phyloP scores from a whole-genome alignment of 1,140 invertebrate species.

The Tenebrio molitor region DNA sequence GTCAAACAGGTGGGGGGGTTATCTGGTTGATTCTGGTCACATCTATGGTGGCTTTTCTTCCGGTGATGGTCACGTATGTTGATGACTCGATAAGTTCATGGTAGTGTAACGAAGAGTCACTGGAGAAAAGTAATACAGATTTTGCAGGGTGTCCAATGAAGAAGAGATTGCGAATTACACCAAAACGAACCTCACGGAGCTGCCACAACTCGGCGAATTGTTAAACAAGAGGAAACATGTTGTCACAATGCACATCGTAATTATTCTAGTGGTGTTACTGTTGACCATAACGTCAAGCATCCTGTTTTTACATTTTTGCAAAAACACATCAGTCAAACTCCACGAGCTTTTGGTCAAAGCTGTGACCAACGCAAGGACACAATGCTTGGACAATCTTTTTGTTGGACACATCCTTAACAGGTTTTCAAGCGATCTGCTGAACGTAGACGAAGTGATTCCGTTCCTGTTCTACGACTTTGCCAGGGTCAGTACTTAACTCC shows the following conservation, averaged over 20 bases:
- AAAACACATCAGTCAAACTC: conserved; percentile 74
- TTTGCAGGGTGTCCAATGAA: background rate
- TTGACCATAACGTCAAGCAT: too few relatives aligned
- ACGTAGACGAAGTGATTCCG: conserved; percentile 78
- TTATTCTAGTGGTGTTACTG: too few relatives aligned
- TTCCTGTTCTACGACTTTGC: conserved; percentile 47
- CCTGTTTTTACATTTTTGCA: too few relatives aligned
- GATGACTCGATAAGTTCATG: background rate
- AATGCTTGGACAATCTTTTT: conserved; percentile 75
- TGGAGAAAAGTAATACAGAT: background rate
- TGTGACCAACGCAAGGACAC: conserved; percentile 73
- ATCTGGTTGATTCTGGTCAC: background rate
- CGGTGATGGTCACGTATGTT: background rate
- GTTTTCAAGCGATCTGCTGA: conserved; percentile 75
- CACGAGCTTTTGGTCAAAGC: conserved; percentile 76
- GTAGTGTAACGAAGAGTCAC: background rate
- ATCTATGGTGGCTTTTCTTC: background rate
- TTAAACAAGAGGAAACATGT: background rate
- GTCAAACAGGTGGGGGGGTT: background rate
- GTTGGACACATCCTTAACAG: conserved; percentile 72
- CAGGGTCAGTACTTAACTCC: too few relatives aligned
- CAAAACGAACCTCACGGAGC: background rate
- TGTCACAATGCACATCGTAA: background rate
- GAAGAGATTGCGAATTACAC: background rate
- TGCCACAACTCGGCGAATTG: background rate